Conservation (phyloP, 2,888 invertebrate species). For the Pandemis cinnamomeana region DNA sequence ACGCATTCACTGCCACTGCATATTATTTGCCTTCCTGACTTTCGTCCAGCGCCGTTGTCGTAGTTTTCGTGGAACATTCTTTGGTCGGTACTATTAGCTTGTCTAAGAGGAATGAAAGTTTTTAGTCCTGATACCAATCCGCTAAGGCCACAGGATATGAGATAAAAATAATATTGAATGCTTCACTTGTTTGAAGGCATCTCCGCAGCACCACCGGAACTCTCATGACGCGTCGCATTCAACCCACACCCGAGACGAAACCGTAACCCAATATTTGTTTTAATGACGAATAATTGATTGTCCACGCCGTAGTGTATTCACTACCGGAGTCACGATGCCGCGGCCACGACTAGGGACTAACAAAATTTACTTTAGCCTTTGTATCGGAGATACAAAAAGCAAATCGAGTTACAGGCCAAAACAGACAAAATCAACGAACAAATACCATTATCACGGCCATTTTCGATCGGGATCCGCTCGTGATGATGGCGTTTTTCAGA, state of each 20-base stretch:
- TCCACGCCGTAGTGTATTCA: conserved; percentile 63
- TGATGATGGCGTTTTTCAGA: conserved; percentile 78
- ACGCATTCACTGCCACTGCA: too few relatives aligned
- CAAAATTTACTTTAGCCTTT: conserved; percentile 78
- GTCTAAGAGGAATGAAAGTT: background rate
- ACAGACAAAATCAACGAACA: conserved; percentile 83
- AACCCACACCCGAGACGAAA: conserved; percentile 59
- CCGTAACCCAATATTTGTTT: conserved; percentile 80
- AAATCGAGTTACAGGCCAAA: conserved; percentile 83
- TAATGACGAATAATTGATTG: conserved; percentile 80
- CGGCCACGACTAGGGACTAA: conserved; percentile 72
- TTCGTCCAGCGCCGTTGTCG: too few relatives aligned
- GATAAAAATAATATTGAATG: background rate
- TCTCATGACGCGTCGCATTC: conserved; percentile 34
- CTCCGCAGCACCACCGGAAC: conserved; percentile 28
- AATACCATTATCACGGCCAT: conserved; percentile 82
- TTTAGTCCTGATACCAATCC: background rate
- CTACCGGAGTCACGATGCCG: conserved; percentile 65
- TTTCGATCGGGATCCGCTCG: conserved; percentile 78
- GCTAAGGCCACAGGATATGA: background rate
- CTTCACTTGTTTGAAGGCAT: conserved; percentile 12
- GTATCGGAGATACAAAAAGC: conserved; percentile 75
- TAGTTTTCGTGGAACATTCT: too few relatives aligned
- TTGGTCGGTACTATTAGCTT: background rate
- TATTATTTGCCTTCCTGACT: too few relatives aligned